Evolutionary conservation across 2,888 invertebrate species (phyloP), one percentile per base, ranked within the genome.

Genomic region (Alcis repandata): DNA sequence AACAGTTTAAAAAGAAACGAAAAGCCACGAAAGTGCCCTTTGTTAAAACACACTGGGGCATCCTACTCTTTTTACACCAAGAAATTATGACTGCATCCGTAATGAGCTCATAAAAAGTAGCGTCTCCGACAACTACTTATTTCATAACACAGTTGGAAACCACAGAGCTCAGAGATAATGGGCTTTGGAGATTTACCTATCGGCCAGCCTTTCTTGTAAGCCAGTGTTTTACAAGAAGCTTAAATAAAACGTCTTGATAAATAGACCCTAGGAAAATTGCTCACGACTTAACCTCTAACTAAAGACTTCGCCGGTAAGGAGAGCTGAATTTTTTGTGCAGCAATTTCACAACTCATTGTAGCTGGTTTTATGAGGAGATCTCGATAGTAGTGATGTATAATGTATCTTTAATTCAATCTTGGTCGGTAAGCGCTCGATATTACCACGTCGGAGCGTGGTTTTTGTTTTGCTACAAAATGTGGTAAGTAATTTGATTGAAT

Each of bases 391-490:
- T 63, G 51, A 65, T 67, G 62, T 63, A 45, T 54, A 65, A 27
- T 43, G 65, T 66, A 70, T 61, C 64, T 64, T 57, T 51, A 59
- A 67, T 67, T 67, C 43, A 67, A 69, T 67, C 62, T 53, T 48
- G 48, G 17, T 6, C 19, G 22, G 46, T 48, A 53, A 38, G 43
- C 10, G 41, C 4, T 49, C 40, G 49, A 40, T 32, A 58, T 58
- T 49, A 41, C 49, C 49, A 49, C 40, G 40, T 48, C 19, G 27
- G 19, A 48, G 41, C 27, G n/a, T 19, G 22, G 27, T 53, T 53
- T 60, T 60, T 53, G 45, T 51, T 38, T 45, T 13, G 45, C 10
- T 49, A 32, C 2, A 38, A 52, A 17, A 19, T 33, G 51, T 0
- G n/a, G 43, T 33, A 41, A 59, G 51, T 33, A 41, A 59, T 49